Evolutionary conservation across 1,140 invertebrate species (phyloP), one percentile per base, ranked within the genome.

Genomic region (Macrostomum lignano): DNA sequence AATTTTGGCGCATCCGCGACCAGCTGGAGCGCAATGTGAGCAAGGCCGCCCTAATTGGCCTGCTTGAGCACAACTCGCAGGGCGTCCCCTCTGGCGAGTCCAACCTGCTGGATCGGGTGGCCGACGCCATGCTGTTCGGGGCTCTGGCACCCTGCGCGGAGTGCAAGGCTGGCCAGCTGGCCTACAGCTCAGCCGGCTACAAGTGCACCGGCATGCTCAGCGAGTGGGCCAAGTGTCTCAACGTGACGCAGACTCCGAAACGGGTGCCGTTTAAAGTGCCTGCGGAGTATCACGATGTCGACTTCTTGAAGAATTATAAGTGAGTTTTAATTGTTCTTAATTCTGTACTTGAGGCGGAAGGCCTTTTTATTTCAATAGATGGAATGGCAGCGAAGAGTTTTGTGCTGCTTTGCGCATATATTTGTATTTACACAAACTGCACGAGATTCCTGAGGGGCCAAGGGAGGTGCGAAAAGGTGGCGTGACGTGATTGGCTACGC

Each of bases 181-280:
- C 42, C 17, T 62, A 62, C 44, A 49, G 46, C 62, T 66, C 69
- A 42, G 67, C 68, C 42, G 72, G 72, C 1, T 86, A 84, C 46
- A 56, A 64, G 38, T 86, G 79, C 47, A 58, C 52, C 41, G 84
- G 82, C 25, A 60, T 72, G 51, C 42, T 82, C 21, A 72, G 69
- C 15, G 82, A 84, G 51, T 94, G 79, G 75, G 71, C 74, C 1
- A 77, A 74, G 53, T 94, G 86, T 52, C 61, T 65, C 25, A 68
- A 71, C 41, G 46, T 68, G 6, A 67, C 68, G 0, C 65, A 67
- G 42, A 63, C 69, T 14, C 82, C 84, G 5, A 63, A 70, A 43
- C 58, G 76, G 33, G 64, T 48, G n/a, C 50, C 65, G 26, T 76
- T 84, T 43, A 64, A 64, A 44, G 52, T 91, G 20, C 74, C 79